A percentile compares a stretch with the other conserved stretches of the same genome.
Conservation (phyloP, 1,140 invertebrate species). For the Pseudomyrmex pallidus region DNA sequence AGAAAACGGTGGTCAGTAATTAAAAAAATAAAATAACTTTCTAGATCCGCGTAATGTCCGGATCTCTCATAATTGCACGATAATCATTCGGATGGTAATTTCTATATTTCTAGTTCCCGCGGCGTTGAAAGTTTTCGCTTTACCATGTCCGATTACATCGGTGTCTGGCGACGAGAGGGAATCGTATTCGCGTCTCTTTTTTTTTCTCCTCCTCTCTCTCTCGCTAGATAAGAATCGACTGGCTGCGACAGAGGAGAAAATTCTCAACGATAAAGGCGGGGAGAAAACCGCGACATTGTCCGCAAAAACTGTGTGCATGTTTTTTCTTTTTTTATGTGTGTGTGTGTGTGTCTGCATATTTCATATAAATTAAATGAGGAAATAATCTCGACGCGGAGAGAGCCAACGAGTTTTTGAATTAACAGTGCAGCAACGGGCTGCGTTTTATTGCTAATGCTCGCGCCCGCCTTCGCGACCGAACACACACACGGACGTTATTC, state of each 20-base stretch:
- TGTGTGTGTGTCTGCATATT: constrained; percentile 1
- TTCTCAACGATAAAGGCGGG: neutral
- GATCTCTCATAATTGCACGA: neutral
- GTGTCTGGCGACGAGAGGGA: constrained; percentile 9
- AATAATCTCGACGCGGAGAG: constrained; percentile 43
- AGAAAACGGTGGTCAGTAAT: neutral
- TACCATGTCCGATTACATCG: constrained; percentile 45
- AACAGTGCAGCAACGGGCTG: constrained; percentile 41
- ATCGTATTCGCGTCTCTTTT: constrained; percentile 20
- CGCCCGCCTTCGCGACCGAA: constrained; percentile 5
- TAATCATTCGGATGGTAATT: constrained; percentile 38
- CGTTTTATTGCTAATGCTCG: constrained; percentile 55
- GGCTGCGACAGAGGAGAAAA: constrained; percentile 17
- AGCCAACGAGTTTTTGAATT: constrained; percentile 54
- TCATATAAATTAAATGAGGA: constrained; percentile 58
- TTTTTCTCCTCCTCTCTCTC: neutral
- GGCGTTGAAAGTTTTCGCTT: constrained; percentile 49
- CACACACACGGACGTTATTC: constrained; percentile 32
- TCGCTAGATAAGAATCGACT: constrained; percentile 39
- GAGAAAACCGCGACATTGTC: constrained; percentile 2
- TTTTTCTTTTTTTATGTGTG: too few species aligned
- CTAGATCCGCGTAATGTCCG: neutral
- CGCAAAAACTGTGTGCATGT: constrained; percentile 21
- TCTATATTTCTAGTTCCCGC: constrained; percentile 11
- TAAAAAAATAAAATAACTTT: constrained; percentile 13